Conservation (phyloP, 2,113 vertebrate genomes). For the Meriones unguiculatus region DNA sequence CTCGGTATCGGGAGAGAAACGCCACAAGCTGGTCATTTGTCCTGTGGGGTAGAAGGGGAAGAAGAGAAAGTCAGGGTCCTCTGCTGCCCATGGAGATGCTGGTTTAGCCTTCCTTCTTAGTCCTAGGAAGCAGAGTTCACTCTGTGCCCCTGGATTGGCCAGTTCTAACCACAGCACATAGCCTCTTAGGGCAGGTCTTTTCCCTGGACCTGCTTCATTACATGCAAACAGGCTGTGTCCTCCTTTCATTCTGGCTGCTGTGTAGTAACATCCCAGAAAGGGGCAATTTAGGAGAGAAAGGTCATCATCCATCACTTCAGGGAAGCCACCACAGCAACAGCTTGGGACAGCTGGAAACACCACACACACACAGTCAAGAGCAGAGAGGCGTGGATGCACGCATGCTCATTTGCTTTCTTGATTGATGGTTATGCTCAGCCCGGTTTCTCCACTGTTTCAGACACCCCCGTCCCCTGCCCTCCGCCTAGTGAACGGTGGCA, state of each 20-base stretch:
- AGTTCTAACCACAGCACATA: neutral
- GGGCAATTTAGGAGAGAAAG: neutral
- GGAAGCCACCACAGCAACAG: neutral
- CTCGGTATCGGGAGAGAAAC: constrained; percentile 96
- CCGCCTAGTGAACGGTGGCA: neutral
- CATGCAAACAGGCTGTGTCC: neutral
- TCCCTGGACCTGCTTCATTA: neutral
- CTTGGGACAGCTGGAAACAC: neutral
- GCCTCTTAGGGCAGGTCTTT: accelerated
- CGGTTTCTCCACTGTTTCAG: neutral
- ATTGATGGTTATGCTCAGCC: neutral
- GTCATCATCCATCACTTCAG: neutral
- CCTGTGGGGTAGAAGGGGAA: constrained; percentile 85
- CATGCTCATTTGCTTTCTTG: neutral
- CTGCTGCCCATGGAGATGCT: neutral
- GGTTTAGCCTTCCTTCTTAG: neutral
- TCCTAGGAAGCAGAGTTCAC: neutral
- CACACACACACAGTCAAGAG: neutral
- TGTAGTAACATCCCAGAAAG: neutral
- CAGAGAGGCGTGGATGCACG: neutral
- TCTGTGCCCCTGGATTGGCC: neutral
- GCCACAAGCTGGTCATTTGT: constrained; percentile 98
- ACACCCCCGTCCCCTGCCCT: too few species aligned
- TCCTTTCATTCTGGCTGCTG: neutral
- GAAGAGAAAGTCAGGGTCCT: constrained; percentile 46